Percentiles rank a stretch among this genome's conserved stretches.
Conservation (phyloP, 1,140 invertebrate genomes). For the Meloidogyne exigua region DNA sequence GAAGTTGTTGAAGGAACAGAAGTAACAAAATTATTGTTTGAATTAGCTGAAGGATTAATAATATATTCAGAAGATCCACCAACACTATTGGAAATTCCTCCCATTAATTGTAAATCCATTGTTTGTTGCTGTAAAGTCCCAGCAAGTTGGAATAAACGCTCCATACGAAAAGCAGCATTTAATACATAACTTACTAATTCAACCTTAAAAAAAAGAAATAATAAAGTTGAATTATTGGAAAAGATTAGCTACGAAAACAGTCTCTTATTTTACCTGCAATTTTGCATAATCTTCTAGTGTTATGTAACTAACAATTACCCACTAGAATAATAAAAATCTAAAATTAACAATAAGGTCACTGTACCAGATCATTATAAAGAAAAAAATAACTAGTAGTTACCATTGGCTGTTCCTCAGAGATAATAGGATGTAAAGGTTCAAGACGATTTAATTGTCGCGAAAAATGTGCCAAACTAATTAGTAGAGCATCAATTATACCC, state of each 20-base stretch:
- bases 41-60: not conserved
- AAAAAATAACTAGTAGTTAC: not conserved
- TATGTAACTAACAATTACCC: too few relatives aligned
- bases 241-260: too few relatives aligned
- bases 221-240: too few relatives aligned
- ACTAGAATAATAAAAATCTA: too few relatives aligned
- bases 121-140: slow-evolving; percentile 9
- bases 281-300: too few relatives aligned
- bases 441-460: slow-evolving; percentile 22
- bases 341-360: too few relatives aligned
- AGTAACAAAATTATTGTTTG: not conserved
- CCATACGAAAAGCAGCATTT: slow-evolving; percentile 15
- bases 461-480: slow-evolving; percentile 39
- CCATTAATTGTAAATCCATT: slow-evolving; percentile 18
- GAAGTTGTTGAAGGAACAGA: not conserved
- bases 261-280: too few relatives aligned
- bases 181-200: not conserved
- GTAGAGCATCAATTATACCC: slow-evolving; percentile 44
- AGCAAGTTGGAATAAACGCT: not conserved
- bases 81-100: not conserved
- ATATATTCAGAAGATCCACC: not conserved
- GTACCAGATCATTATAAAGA: too few relatives aligned
- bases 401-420: slow-evolving; percentile 1
- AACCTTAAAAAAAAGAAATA: slow-evolving; percentile 3
- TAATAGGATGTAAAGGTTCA: not conserved